Evolutionary conservation across 2,113 vertebrate species (phyloP).

Genomic region (Dicaeum eximium): DNA sequence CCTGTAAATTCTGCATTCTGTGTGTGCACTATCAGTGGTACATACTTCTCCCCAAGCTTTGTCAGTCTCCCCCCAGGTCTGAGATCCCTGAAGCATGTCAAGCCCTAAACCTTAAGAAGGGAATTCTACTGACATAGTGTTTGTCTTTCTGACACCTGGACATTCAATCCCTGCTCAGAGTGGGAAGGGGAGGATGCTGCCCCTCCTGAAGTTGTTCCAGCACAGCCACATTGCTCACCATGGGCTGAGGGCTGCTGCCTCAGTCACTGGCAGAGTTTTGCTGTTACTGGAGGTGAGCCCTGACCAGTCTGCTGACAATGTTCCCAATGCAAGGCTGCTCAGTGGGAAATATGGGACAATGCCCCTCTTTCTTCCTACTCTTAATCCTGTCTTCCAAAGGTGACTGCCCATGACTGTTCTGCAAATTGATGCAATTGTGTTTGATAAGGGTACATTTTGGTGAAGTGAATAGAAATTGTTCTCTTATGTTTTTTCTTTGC

Average conservation of each 20-base stretch:
- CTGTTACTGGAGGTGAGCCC: neutral
- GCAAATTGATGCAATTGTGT: neutral
- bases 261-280: neutral
- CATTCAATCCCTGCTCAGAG: neutral
- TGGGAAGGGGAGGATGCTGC: neutral
- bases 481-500: neutral
- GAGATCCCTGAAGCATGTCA: neutral
- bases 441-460: neutral
- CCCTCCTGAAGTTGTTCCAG: neutral
- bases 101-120: neutral
- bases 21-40: neutral
- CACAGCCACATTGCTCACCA: accelerated
- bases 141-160: neutral
- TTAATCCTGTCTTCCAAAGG: neutral
- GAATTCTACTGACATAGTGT: neutral
- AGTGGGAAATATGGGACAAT: neutral
- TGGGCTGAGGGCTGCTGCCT: neutral
- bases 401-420: neutral
- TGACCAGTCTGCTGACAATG: neutral
- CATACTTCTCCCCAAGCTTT: neutral
- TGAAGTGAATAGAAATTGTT: neutral
- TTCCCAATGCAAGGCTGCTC: neutral
- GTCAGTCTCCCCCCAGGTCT: neutral
- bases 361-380: neutral
- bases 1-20: neutral